phyloP scores from a whole-genome alignment of 2,797 vertebrate genomes.

The Muscicapa comitata region DNA sequence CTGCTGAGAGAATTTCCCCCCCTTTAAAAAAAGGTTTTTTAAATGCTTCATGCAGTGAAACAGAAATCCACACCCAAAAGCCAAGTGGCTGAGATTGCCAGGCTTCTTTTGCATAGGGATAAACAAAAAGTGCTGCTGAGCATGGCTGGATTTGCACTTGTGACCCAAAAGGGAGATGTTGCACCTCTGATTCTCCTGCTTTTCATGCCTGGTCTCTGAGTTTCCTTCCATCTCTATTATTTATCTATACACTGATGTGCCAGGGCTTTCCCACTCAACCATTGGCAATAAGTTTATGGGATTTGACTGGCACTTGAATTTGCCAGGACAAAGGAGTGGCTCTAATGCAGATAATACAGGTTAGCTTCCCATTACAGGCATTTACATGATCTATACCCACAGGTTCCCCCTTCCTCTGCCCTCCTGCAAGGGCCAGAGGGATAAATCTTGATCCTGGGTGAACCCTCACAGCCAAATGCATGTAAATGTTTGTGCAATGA shows the following conservation, averaged over 20 bases:
- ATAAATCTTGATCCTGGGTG: constrained; percentile 28
- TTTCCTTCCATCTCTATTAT: background rate
- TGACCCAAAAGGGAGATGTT: background rate
- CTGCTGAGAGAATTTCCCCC: background rate
- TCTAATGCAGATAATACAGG: background rate
- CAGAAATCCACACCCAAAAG: background rate
- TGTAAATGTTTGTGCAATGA: background rate
- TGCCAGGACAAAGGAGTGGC: background rate
- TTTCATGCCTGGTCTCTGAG: background rate
- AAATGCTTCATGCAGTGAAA: background rate
- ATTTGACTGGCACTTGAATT: background rate
- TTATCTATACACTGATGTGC: background rate
- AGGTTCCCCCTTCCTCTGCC: background rate
- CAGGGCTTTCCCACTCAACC: background rate
- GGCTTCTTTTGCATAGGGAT: background rate
- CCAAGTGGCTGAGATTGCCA: background rate
- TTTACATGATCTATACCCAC: constrained; percentile 5
- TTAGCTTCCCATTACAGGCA: background rate
- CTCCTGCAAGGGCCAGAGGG: background rate
- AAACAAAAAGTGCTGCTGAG: background rate
- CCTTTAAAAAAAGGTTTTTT: background rate
- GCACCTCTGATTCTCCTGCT: accelerated
- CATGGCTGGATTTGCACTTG: accelerated
- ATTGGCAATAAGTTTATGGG: background rate
- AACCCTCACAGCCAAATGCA: background rate